Percentiles rank a stretch among this genome's conserved stretches.
Conservation (phyloP, 1,140 invertebrate genomes). For the Drosophila busckii region DNA sequence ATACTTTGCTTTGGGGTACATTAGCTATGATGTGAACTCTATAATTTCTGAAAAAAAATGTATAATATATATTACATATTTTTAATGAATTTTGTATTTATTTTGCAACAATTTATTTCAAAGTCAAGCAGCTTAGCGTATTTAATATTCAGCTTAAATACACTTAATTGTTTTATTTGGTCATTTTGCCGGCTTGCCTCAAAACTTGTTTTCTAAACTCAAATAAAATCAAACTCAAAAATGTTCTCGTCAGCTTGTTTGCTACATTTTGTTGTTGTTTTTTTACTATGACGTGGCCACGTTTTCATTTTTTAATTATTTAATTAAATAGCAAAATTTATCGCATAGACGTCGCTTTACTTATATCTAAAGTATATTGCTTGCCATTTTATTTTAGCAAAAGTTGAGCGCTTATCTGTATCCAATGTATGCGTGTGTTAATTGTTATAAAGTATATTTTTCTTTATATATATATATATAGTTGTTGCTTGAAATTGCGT, state of each 20-base stretch:
- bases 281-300: conserved; percentile 9
- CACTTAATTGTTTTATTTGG: conserved; percentile 20
- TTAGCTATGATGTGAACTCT: too few relatives aligned
- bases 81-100: too few relatives aligned
- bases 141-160: too few relatives aligned
- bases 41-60: too few relatives aligned
- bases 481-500: conserved; percentile 18
- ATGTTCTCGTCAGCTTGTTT: conserved; percentile 13
- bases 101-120: too few relatives aligned
- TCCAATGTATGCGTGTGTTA: conserved; percentile 16
- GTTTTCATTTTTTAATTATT: conserved; percentile 23
- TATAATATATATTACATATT: too few relatives aligned
- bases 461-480: conserved; percentile 14
- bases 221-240: too few relatives aligned
- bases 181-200: conserved; percentile 27
- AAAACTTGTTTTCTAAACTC: conserved; percentile 58
- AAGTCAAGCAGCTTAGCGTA: too few relatives aligned
- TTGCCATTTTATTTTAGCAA: conserved; percentile 8
- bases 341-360: conserved; percentile 24
- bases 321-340: conserved; percentile 62
- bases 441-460: conserved; percentile 22
- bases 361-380: conserved; percentile 24
- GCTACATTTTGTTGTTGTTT: conserved; percentile 1
- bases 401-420: conserved; percentile 29
- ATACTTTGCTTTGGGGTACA: too few relatives aligned